Conservation (phyloP, 2,113 vertebrate species). For the Chaetodon trifascialis region DNA sequence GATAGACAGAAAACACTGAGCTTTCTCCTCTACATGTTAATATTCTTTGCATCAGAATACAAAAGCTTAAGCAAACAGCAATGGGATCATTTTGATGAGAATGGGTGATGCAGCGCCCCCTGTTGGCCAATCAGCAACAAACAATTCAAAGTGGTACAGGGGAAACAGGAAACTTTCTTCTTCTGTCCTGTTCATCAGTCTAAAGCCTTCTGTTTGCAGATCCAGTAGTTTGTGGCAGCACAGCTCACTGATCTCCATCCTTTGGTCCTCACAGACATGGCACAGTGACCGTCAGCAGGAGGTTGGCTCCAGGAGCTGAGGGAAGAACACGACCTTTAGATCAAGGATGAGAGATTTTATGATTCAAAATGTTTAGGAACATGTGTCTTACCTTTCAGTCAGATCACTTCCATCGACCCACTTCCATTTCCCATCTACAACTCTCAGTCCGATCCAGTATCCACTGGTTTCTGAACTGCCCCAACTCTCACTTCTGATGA, state of each 20-base stretch:
- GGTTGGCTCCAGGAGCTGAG: slow-evolving; percentile 14
- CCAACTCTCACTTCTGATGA: fast-evolving
- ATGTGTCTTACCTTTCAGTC: neutral
- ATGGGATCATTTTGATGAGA: neutral
- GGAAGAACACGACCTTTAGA: neutral
- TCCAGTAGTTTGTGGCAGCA: fast-evolving
- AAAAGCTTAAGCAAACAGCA: neutral
- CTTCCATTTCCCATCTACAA: slow-evolving; percentile 30
- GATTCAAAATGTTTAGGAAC: neutral
- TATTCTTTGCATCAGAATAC: neutral
- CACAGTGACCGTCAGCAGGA: neutral
- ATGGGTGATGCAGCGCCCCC: neutral
- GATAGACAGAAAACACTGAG: neutral
- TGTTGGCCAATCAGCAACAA: neutral
- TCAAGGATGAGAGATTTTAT: neutral
- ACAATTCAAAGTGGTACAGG: neutral
- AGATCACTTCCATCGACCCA: slow-evolving; percentile 44
- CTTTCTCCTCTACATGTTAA: neutral
- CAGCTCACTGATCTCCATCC: slow-evolving; percentile 27
- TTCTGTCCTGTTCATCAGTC: too few relatives aligned
- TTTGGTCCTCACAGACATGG: fast-evolving
- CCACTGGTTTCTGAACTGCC: fast-evolving
- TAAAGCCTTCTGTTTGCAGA: slow-evolving; percentile 37
- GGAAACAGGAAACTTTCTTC: too few relatives aligned
- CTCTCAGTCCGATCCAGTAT: slow-evolving; percentile 62